A percentile compares a stretch with the other conserved stretches of the same genome.
These are phyloP conservation scores for Leptopilina drosophilae DNA, from an alignment of 2,888 invertebrate species.

Conservation along the genomic window DNA sequence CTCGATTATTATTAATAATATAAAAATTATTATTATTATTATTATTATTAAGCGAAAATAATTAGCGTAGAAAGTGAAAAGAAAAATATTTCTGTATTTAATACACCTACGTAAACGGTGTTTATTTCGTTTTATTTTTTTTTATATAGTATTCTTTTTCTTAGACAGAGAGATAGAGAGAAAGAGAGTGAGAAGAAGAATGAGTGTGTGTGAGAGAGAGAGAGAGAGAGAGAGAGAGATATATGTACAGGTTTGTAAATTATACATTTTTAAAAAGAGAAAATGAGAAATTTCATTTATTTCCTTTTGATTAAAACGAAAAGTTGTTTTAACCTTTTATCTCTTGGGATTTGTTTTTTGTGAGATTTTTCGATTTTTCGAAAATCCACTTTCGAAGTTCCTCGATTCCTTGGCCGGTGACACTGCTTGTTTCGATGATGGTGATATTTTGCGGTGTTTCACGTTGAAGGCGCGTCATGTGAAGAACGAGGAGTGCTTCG, in stretches of 20 bases:
- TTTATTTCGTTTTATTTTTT: slow-evolving; percentile 16
- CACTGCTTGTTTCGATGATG: slow-evolving; percentile 86
- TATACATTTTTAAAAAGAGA: slow-evolving; percentile 34
- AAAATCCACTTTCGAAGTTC: slow-evolving; percentile 82
- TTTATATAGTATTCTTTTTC: slow-evolving; percentile 5
- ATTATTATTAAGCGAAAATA: too few species aligned
- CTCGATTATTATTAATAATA: slow-evolving; percentile 1
- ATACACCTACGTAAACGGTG: slow-evolving; percentile 6
- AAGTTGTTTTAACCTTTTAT: not conserved
- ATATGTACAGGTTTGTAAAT: slow-evolving; percentile 40
- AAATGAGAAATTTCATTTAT: not conserved
- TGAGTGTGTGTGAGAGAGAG: too few species aligned
- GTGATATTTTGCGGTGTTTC: slow-evolving; percentile 84
- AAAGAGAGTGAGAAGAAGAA: too few species aligned
- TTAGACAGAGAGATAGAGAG: too few species aligned
- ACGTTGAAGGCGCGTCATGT: slow-evolving; percentile 83
- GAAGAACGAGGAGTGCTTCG: slow-evolving; percentile 89
- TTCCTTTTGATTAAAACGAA: too few species aligned
- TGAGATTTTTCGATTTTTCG: slow-evolving; percentile 50
- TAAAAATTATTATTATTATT: not conserved
- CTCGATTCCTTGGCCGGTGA: slow-evolving; percentile 84
- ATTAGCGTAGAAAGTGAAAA: not conserved
- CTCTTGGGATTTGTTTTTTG: not conserved
- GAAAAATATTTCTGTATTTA: not conserved
- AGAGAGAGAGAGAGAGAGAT: not conserved